phyloP scores from a whole-genome alignment of 2,113 vertebrate species.

The Hippopotamus amphibius region DNA sequence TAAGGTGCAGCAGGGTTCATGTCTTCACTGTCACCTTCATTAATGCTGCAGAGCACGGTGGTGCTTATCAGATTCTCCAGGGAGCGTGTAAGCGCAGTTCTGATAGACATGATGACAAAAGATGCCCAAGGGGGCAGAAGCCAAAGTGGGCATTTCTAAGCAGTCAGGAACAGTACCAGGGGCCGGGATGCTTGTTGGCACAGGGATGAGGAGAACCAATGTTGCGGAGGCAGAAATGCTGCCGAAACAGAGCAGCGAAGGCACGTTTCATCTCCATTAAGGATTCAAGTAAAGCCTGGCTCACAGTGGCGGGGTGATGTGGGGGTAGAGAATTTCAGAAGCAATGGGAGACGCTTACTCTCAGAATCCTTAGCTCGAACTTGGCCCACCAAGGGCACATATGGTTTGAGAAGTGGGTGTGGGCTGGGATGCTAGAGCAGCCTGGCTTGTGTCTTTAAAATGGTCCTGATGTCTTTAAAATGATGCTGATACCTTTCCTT shows the following conservation, averaged over 20 bases:
- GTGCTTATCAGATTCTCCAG: neutral
- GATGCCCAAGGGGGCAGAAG: neutral
- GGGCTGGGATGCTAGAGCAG: neutral
- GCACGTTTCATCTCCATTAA: neutral
- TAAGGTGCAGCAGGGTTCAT: neutral
- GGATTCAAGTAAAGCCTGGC: neutral
- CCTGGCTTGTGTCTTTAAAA: neutral
- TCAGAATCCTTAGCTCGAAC: neutral
- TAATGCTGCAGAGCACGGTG: rapidly evolving
- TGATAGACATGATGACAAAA: neutral
- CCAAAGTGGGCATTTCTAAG: neutral
- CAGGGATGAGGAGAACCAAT: neutral
- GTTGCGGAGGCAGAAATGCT: neutral
- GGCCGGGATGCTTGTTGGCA: neutral
- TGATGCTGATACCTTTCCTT: neutral
- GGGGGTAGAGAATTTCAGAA: neutral
- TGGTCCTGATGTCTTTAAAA: too few relatives aligned
- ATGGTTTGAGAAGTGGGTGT: neutral
- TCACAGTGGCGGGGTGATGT: rapidly evolving
- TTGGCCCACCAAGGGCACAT: rapidly evolving
- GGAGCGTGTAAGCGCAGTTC: neutral
- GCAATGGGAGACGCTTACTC: neutral
- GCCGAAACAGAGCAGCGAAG: neutral
- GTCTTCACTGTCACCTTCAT: neutral
- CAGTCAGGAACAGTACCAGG: neutral